These are phyloP conservation scores for Doris montereyensis DNA, from an alignment of 2,888 invertebrate species.

Conservation along the genomic window DNA sequence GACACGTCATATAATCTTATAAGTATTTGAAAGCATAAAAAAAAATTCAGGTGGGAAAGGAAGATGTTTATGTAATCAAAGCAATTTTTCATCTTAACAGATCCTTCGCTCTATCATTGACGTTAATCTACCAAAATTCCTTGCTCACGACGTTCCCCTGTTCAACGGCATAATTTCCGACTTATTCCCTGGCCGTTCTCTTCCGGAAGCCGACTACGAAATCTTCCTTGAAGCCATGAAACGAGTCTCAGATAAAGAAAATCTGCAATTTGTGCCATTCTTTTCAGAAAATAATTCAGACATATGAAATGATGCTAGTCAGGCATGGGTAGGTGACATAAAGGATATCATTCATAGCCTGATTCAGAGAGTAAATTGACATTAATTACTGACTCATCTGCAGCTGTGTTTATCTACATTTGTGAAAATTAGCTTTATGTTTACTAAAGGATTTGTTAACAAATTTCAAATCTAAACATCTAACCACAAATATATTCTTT, in stretches of 20 bases:
- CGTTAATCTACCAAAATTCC: conserved; percentile 92
- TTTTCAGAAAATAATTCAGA: conserved; percentile 85
- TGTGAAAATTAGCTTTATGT: too few species aligned
- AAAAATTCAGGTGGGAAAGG: too few species aligned
- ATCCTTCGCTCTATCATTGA: conserved; percentile 89
- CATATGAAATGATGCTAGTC: conserved; percentile 94
- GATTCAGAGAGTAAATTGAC: too few species aligned
- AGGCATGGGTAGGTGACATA: conserved; percentile 78
- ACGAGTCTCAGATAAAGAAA: conserved; percentile 78
- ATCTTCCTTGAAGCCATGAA: conserved; percentile 80
- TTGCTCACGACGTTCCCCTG: conserved; percentile 89
- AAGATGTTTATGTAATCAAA: too few species aligned
- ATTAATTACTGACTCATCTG: too few species aligned
- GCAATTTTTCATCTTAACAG: conserved; percentile 70
- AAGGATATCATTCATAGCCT: too few species aligned
- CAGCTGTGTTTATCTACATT: too few species aligned
- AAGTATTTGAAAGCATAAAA: too few species aligned
- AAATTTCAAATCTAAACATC: too few species aligned
- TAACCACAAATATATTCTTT: too few species aligned
- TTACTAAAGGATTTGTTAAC: too few species aligned
- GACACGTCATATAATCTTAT: too few species aligned
- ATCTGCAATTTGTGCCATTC: conserved; percentile 83
- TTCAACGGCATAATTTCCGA: conserved; percentile 94
- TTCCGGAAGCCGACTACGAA: conserved; percentile 81
- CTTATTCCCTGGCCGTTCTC: conserved; percentile 85